Conservation (phyloP, 2,888 invertebrate species). For the Yponomeuta malinellus region DNA sequence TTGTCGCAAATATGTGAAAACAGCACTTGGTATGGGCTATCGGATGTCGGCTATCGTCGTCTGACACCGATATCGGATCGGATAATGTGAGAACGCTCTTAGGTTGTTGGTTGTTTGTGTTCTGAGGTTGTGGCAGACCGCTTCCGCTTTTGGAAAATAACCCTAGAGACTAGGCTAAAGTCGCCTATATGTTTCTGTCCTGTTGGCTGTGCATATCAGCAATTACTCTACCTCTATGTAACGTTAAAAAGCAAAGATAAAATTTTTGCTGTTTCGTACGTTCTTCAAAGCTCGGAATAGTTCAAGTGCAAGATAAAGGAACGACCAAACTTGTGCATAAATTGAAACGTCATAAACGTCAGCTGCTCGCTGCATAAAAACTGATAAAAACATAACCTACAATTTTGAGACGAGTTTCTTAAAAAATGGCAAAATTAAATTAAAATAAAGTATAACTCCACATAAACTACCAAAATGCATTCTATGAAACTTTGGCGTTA, state of each 20-base stretch:
- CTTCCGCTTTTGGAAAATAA: too few species aligned
- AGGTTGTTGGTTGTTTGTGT: too few species aligned
- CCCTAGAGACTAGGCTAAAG: too few species aligned
- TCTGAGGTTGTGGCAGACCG: too few species aligned
- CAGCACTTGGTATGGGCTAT: too few species aligned
- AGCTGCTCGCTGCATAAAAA: not conserved
- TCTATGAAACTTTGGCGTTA: conserved; percentile 33
- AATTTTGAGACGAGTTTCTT: not conserved
- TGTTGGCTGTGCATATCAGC: too few species aligned
- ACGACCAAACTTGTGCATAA: not conserved
- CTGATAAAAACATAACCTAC: conserved; percentile 15
- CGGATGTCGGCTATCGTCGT: too few species aligned
- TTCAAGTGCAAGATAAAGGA: not conserved
- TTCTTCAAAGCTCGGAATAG: not conserved
- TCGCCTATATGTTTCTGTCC: too few species aligned
- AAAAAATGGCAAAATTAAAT: conserved; percentile 19
- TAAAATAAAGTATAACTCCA: conserved; percentile 21
- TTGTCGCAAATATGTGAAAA: too few species aligned
- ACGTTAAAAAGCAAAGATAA: not conserved
- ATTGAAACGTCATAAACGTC: not conserved
- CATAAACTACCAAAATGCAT: conserved; percentile 37
- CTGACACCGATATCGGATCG: too few species aligned
- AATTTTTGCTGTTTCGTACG: not conserved
- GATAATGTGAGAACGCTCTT: too few species aligned
- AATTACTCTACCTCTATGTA: not conserved